Percentiles rank a stretch among this genome's conserved stretches.
These are phyloP conservation scores for Cephalopachus bancanus DNA, from an alignment of 2,797 vertebrate genomes.

Conservation along the genomic window DNA sequence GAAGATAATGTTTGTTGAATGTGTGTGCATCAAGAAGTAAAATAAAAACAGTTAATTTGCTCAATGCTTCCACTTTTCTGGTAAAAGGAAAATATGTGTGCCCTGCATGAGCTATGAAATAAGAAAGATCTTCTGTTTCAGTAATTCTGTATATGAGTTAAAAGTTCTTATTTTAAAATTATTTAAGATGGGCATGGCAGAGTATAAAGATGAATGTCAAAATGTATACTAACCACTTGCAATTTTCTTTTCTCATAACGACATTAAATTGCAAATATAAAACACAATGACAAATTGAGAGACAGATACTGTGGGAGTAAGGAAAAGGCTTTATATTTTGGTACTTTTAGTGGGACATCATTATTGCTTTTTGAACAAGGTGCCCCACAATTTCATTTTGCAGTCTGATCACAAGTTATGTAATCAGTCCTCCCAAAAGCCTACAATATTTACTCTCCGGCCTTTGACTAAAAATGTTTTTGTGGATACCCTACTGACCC, in stretches of 20 bases:
- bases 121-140: not conserved
- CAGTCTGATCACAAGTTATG: not conserved
- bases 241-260: slow-evolving; percentile 38
- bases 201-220: slow-evolving; percentile 20
- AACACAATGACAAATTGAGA: not conserved
- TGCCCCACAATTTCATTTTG: not conserved
- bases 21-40: not conserved
- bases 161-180: not conserved
- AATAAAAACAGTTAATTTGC: not conserved
- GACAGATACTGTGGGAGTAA: not conserved
- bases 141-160: not conserved
- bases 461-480: not conserved
- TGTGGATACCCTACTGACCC: not conserved
- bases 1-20: not conserved
- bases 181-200: not conserved
- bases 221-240: slow-evolving; percentile 4
- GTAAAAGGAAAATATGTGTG: not conserved
- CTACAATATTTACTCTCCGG: not conserved
- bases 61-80: not conserved
- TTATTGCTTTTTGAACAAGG: not conserved
- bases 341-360: not conserved
- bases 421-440: not conserved
- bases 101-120: not conserved
- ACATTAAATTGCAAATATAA: slow-evolving; percentile 17
- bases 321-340: not conserved